Evolutionary conservation across 2,888 invertebrate species (phyloP).

Genomic region (Leptinotarsa tumamoca): DNA sequence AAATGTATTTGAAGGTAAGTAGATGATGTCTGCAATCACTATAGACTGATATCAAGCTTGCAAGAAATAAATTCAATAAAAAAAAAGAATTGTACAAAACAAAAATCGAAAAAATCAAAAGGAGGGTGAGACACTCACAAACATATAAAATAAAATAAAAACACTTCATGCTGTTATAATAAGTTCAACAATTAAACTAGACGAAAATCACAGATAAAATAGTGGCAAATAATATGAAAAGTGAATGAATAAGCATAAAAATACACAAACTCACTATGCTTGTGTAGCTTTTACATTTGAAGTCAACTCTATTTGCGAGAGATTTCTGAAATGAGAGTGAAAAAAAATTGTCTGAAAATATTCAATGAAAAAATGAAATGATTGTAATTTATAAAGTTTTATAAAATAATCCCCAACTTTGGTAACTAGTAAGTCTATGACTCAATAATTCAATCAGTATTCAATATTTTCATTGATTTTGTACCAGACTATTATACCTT

Average conservation of each 20-base stretch:
- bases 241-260: constrained; percentile 28
- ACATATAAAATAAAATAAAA: constrained; percentile 53
- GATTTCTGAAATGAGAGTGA: constrained; percentile 34
- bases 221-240: constrained; percentile 18
- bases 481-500: constrained; percentile 51
- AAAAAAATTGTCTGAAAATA: constrained; percentile 4
- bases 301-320: constrained; percentile 38
- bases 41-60: background rate
- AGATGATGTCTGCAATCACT: too few species aligned
- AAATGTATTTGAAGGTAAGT: too few species aligned
- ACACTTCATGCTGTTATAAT: constrained; percentile 40
- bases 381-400: too few species aligned
- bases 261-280: constrained; percentile 38
- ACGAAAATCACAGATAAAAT: constrained; percentile 37
- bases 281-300: constrained; percentile 37
- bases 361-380: background rate
- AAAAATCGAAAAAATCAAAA: constrained; percentile 17
- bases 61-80: background rate
- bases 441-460: background rate
- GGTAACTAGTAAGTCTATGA: background rate
- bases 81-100: background rate
- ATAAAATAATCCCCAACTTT: background rate
- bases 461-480: constrained; percentile 5
- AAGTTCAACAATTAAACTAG: constrained; percentile 24
- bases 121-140: constrained; percentile 52